A percentile compares a stretch with the other conserved stretches of the same genome.
Evolutionary conservation across 2,888 invertebrate species (phyloP).

Genomic region (Odontocolon sp.): DNA sequence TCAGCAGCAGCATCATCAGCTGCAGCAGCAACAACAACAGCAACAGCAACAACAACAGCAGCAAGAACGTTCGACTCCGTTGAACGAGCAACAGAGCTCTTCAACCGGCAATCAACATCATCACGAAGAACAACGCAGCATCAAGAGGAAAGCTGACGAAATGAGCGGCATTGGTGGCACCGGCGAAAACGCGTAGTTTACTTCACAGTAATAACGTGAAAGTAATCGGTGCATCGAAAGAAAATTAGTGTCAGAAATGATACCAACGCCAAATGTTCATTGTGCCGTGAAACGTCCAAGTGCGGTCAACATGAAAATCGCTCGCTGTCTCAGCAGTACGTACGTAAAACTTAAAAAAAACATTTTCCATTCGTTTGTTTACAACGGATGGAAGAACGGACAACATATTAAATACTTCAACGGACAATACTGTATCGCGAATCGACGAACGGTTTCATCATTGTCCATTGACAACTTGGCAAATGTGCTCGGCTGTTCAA

Average conservation of each 20-base stretch:
- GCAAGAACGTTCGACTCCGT: slow-evolving; percentile 67
- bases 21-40: slow-evolving; percentile 70
- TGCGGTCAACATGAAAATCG: slow-evolving; percentile 76
- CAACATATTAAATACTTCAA: slow-evolving; percentile 16
- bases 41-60: slow-evolving; percentile 69
- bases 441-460: slow-evolving; percentile 23
- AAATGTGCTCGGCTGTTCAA: slow-evolving; percentile 32
- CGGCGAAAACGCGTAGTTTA: slow-evolving; percentile 72
- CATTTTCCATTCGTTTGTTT: slow-evolving; percentile 21
- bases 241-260: not conserved
- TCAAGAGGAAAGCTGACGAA: slow-evolving; percentile 78
- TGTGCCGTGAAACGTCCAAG: slow-evolving; percentile 73
- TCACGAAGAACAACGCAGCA: slow-evolving; percentile 73
- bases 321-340: slow-evolving; percentile 79
- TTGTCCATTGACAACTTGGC: too few relatives aligned
- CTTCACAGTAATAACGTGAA: slow-evolving; percentile 4
- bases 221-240: slow-evolving; percentile 48
- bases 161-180: slow-evolving; percentile 70
- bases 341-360: slow-evolving; percentile 26
- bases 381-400: slow-evolving; percentile 14
- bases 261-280: slow-evolving; percentile 30
- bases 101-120: slow-evolving; percentile 63
- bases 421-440: slow-evolving; percentile 52
- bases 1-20: slow-evolving; percentile 64
- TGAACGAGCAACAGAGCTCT: slow-evolving; percentile 68